These are phyloP conservation scores for Drosophila bunnanda DNA, from an alignment of 2,888 invertebrate genomes.

Conservation along the genomic window DNA sequence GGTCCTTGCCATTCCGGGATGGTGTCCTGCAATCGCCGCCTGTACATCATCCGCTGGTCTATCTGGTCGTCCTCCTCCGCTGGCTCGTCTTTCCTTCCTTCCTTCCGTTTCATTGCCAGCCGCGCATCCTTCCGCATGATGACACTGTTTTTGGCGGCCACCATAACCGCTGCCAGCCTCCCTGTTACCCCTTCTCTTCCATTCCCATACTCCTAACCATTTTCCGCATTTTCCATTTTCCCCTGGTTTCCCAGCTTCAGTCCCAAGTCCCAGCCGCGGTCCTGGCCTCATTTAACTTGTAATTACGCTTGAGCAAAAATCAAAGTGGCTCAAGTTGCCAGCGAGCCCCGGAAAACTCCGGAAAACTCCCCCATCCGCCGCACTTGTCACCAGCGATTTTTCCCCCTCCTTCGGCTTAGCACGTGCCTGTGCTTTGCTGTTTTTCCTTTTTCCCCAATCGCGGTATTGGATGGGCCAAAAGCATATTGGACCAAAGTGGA, in stretches of 20 bases:
- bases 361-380: conserved; percentile 26
- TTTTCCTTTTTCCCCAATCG: conserved; percentile 23
- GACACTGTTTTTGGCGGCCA: conserved; percentile 77
- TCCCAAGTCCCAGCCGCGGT: conserved; percentile 54
- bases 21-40: conserved; percentile 65
- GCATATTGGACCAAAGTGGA: conserved; percentile 26
- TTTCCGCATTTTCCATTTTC: conserved; percentile 25
- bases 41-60: conserved; percentile 66
- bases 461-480: conserved; percentile 9
- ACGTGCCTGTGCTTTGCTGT: conserved; percentile 32
- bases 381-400: conserved; percentile 24
- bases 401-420: conserved; percentile 28
- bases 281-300: conserved; percentile 83
- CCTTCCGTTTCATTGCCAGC: conserved; percentile 79
- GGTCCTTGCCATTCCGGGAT: conserved; percentile 14
- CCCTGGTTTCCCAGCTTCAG: conserved; percentile 24
- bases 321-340: conserved; percentile 81
- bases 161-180: conserved; percentile 32
- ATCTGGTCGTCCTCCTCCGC: conserved; percentile 40
- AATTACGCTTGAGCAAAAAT: conserved; percentile 80
- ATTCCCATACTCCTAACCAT: conserved; percentile 5
- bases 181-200: background rate
- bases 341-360: conserved; percentile 29
- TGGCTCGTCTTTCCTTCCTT: conserved; percentile 63
- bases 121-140: conserved; percentile 78